phyloP scores from a whole-genome alignment of 2,888 invertebrate species.

The Silvanus unidentatus region DNA sequence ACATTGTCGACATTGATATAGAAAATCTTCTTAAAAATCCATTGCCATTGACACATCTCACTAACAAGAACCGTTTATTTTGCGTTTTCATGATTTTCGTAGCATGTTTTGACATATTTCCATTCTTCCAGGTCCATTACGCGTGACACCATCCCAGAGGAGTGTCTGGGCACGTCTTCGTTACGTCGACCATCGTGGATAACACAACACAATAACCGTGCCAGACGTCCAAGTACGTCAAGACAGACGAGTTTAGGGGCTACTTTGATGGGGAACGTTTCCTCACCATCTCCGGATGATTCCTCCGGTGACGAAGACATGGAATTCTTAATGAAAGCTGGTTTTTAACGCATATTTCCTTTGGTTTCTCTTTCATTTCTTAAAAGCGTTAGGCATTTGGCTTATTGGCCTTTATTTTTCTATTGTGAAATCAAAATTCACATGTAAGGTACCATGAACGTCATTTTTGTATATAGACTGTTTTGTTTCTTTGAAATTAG shows the following conservation, averaged over 20 bases:
- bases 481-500: too few species aligned
- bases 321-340: slow-evolving; percentile 41
- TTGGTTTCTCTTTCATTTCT: too few species aligned
- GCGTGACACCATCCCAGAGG: slow-evolving; percentile 68
- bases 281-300: slow-evolving; percentile 53
- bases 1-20: background rate
- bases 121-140: slow-evolving; percentile 55
- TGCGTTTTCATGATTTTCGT: too few species aligned
- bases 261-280: slow-evolving; percentile 50
- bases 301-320: slow-evolving; percentile 46
- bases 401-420: too few species aligned
- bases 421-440: too few species aligned
- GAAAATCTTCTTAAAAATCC: slow-evolving; percentile 1
- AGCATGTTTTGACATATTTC: too few species aligned
- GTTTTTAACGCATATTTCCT: slow-evolving; percentile 30
- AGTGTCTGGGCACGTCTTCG: slow-evolving; percentile 39
- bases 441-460: too few species aligned
- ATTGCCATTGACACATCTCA: too few species aligned
- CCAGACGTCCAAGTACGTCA: slow-evolving; percentile 55
- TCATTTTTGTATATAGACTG: too few species aligned
- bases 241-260: slow-evolving; percentile 58
- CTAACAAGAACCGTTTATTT: too few species aligned
- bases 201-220: slow-evolving; percentile 42
- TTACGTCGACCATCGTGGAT: slow-evolving; percentile 40
- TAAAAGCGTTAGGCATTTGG: too few species aligned